These are phyloP conservation scores for Chrysina gloriosa DNA, from an alignment of 2,888 invertebrate species.

Conservation along the genomic window DNA sequence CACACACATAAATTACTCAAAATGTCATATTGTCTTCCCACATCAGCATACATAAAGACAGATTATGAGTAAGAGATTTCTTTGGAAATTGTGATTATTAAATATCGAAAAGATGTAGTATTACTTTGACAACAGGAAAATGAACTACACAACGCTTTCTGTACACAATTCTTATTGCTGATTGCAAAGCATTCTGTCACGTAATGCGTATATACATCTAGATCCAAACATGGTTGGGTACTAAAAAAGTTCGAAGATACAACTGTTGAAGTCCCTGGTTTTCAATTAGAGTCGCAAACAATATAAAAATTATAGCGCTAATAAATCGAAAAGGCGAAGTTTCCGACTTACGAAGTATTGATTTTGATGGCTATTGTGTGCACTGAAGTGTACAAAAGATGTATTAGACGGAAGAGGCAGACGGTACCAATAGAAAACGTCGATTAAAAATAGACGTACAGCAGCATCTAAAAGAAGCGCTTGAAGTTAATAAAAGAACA, in stretches of 20 bases:
- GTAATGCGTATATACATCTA: no score
- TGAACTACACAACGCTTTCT: no score
- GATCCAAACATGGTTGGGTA: no score
- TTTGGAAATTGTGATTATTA: background rate
- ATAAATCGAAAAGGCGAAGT: background rate
- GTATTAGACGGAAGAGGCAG: background rate
- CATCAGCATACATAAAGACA: slow-evolving; percentile 18
- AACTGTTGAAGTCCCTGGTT: no score
- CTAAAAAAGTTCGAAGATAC: no score
- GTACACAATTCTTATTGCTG: no score
- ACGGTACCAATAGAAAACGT: background rate
- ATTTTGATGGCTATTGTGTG: background rate
- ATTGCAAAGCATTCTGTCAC: no score
- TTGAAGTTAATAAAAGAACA: no score
- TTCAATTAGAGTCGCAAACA: no score
- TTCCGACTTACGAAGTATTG: background rate
- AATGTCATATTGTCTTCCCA: slow-evolving; percentile 22
- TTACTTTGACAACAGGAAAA: no score
- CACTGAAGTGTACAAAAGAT: background rate
- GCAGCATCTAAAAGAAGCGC: background rate
- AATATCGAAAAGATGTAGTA: background rate
- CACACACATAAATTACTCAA: slow-evolving; percentile 14
- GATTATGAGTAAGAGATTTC: slow-evolving; percentile 10
- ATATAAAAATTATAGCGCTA: background rate
- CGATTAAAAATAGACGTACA: background rate